Conservation (phyloP, 2,888 invertebrate species). For the Dicyrtomina minuta region DNA sequence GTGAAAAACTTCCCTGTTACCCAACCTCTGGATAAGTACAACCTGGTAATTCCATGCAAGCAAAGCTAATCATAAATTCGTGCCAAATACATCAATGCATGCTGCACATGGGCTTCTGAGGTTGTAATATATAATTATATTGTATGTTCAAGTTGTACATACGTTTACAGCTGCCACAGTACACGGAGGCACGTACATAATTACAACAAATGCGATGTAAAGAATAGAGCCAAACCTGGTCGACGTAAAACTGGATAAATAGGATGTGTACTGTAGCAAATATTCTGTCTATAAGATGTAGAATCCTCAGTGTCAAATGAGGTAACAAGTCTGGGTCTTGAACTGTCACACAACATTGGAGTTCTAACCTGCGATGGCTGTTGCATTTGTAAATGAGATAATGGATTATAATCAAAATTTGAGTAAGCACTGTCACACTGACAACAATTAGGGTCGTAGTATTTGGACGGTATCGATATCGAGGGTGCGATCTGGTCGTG, state of each 20-base stretch:
- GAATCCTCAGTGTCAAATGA: conserved; percentile 21
- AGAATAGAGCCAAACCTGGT: conserved; percentile 13
- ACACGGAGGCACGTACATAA: too few species aligned
- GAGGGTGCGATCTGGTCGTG: conserved; percentile 16
- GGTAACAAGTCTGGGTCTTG: conserved; percentile 26
- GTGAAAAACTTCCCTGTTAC: too few species aligned
- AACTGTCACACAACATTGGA: conserved; percentile 15
- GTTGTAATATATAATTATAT: too few species aligned
- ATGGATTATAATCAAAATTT: neutral
- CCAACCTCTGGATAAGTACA: too few species aligned
- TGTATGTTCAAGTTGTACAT: too few species aligned
- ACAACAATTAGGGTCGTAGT: conserved; percentile 50
- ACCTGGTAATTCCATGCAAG: too few species aligned
- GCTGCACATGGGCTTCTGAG: too few species aligned
- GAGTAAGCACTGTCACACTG: conserved; percentile 45
- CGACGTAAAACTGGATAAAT: conserved; percentile 9
- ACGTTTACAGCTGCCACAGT: too few species aligned
- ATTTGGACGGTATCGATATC: conserved; percentile 52
- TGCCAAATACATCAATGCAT: too few species aligned
- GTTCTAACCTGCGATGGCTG: neutral
- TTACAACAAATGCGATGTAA: neutral
- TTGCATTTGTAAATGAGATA: neutral
- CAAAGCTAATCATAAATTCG: too few species aligned
- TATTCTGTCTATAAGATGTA: conserved; percentile 11
- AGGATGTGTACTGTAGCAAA: conserved; percentile 28